A percentile compares a stretch with the other conserved stretches of the same genome.
Conservation (phyloP, 2,888 invertebrate species). For the Harpalus rubripes region DNA sequence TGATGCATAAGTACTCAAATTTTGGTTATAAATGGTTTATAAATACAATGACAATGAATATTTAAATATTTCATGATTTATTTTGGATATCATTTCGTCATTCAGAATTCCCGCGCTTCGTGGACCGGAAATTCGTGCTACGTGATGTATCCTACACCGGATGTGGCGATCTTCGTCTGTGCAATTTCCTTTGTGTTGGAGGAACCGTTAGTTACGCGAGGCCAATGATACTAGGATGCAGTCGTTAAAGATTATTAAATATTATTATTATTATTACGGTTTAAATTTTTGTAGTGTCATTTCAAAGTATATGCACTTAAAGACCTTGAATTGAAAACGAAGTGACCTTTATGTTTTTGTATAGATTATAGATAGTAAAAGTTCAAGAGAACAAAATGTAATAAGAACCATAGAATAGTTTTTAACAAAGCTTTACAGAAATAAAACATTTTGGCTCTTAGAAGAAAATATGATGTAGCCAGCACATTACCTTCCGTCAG, state of each 20-base stretch:
- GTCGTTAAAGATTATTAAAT: conserved; percentile 24
- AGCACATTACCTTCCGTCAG: no score
- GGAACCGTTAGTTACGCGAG: conserved; percentile 54
- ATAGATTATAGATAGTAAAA: neutral
- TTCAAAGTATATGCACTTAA: conserved; percentile 9
- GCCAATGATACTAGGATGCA: conserved; percentile 7
- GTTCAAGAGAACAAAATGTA: neutral
- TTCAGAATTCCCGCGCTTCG: conserved; percentile 20
- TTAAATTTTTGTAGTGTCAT: neutral
- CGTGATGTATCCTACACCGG: conserved; percentile 62
- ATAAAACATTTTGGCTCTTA: no score
- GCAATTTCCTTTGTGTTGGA: conserved; percentile 54
- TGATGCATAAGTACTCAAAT: no score
- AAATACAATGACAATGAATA: no score
- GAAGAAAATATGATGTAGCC: no score
- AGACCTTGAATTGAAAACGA: conserved; percentile 11
- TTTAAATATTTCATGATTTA: no score
- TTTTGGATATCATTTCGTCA: neutral
- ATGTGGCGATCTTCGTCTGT: conserved; percentile 59
- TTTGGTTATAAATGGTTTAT: no score
- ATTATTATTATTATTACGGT: conserved; percentile 6
- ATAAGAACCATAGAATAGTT: neutral
- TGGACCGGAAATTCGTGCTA: conserved; percentile 59
- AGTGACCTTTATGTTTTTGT: conserved; percentile 13
- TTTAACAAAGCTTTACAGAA: no score